Evolutionary conservation across 2,888 invertebrate species (phyloP), one percentile per base, ranked within the genome.

Genomic region (Cryptus armator): DNA sequence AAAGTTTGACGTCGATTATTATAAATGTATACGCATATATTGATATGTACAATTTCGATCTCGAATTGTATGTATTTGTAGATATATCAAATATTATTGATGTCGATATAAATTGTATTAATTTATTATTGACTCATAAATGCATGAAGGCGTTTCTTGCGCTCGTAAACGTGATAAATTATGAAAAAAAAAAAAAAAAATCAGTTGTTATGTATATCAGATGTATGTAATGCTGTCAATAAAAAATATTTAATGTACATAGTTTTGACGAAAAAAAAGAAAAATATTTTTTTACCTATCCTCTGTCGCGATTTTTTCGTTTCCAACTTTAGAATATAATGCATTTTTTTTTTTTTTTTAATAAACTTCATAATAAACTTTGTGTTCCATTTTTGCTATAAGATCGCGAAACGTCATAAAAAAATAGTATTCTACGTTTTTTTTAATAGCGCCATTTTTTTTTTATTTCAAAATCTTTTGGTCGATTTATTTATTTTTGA

Each of bases 151-250:
- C 37, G 48, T 51, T 19, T 74, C 29, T 53, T 74, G 76, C 66
- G 74, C 67, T 51, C 29, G 56, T 64, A 10, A 37, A 79, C 46
- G 19, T 70, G 14, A 74, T 56, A n/a, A 67, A 66, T 53, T 32
- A 16, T 19, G 19, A 9, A 43, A 53, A 51, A 7, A 37, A 37
- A 9, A 43, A 53, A 51, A 7, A 37, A 37, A 37, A 37, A 37
- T 32, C n/a, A 43, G 14, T 37, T 24, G 70, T 79, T 44, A 64
- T 79, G 74, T 83, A 56, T 75, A 64, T 76, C 43, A 37, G 48
- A 74, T 83, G 44, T 56, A 64, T 66, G 83, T 75, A 66, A 75
- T 76, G 62, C 51, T 56, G 66, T 76, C 75, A 74, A 83, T 78
- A 68, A 74, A 83, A 29, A 70, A 75, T 64, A 46, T 44, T 51